phyloP scores from a whole-genome alignment of 2,113 vertebrate species.

The Corynorhinus townsendii region DNA sequence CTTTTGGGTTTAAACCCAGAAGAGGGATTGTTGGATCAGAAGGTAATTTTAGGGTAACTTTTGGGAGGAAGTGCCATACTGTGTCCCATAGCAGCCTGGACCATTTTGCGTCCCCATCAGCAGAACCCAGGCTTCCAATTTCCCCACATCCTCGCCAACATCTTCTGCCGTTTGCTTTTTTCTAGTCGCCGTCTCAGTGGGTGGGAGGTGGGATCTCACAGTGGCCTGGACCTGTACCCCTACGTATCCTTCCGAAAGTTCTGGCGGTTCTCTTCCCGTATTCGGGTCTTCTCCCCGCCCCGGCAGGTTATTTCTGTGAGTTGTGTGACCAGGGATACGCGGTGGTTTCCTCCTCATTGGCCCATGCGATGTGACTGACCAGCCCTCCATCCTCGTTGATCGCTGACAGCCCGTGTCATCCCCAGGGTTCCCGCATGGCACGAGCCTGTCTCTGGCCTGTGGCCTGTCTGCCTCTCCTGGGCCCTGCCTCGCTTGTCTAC shows the following conservation, averaged over 20 bases:
- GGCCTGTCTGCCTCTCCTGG: background rate
- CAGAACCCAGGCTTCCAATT: rapidly evolving
- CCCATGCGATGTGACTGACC: rapidly evolving
- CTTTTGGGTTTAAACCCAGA: background rate
- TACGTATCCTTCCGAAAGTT: background rate
- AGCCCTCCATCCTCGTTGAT: too few relatives aligned
- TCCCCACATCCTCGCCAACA: background rate
- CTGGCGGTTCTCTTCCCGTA: background rate
- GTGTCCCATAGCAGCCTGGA: background rate
- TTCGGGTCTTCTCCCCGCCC: background rate
- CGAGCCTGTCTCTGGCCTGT: background rate
- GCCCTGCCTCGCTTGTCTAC: rapidly evolving
- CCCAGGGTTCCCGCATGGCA: rapidly evolving
- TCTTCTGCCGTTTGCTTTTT: background rate
- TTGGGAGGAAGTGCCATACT: background rate
- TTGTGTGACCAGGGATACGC: background rate
- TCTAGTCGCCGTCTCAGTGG: background rate
- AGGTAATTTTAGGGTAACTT: too few relatives aligned
- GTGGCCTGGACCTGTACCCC: background rate
- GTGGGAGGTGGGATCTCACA: too few relatives aligned
- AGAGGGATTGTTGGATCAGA: too few relatives aligned
- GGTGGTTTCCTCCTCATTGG: background rate
- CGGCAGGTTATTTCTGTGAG: background rate
- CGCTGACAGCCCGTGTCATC: rapidly evolving
- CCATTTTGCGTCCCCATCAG: background rate